Base-by-base conservation (phyloP, 2,797 vertebrate genomes). In the Tangara arthus region DNA sequence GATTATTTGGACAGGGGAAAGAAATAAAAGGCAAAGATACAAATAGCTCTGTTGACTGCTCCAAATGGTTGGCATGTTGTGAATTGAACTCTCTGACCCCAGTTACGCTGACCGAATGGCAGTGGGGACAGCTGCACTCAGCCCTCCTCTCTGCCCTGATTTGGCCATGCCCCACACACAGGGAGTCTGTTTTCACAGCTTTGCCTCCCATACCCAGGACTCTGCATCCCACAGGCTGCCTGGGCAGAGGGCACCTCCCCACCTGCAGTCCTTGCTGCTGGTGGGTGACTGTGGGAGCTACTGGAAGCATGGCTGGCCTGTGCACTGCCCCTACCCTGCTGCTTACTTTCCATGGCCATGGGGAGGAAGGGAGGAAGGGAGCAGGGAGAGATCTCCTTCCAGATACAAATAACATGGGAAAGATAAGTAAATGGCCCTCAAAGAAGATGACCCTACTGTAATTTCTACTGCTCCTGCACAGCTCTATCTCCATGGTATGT, bases 81-180 rank as follows among this genome's bases (percentile, higher is more conserved):
- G 95, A 97, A 92, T 21, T 87, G 95, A 97, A 89, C 95, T 93
- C 82, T 56, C 28, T 95, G 95, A 97, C 95, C 96, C 90, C 90
- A 49, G 77, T 85, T 95, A 95, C 77, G 47, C 52, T 73, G 93
- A 37, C 42, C 2, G 6, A 91, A 71, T 23, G 78, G 53, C 75
- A 89, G 30, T 57, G 80, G 60, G 55, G 61, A 95, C 87, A 80
- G 93, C 89, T 95, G 96, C 70, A 63, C 32, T 24, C 78, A 56
- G 53, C 21, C 15, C 41, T 65, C 8, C 66, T 79, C 86, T n/a
- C 20, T 17, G 41, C 10, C 37, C 23, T 1, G 1, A 28, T 63
- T 63, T 18, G 12, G 47, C 56, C 2, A 10, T 47, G 17, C 34
- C 8, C 23, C 2, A 1, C 5, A 9, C 11, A 57, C 39, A 34